Conservation (phyloP, 2,888 invertebrate species). For the Thecocarcelia acutangulata region DNA sequence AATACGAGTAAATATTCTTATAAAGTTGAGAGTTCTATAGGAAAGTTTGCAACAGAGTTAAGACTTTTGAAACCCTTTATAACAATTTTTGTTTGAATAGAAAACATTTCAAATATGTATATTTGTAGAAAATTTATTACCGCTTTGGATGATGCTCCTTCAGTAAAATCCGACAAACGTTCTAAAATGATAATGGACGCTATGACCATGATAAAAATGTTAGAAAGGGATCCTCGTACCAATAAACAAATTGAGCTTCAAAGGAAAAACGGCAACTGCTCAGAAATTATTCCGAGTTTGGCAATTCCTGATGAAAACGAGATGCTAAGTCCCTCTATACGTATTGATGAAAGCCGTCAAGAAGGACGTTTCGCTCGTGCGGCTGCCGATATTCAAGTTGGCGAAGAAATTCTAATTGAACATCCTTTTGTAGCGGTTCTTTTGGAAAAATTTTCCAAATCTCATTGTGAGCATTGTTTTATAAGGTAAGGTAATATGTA, state of each 20-base stretch:
- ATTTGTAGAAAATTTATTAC: constrained; percentile 84
- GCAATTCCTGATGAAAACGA: constrained; percentile 75
- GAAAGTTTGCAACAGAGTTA: too few species aligned
- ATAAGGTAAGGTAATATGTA: constrained; percentile 82
- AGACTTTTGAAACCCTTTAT: too few species aligned
- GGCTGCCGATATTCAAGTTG: constrained; percentile 86
- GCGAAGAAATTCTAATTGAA: constrained; percentile 88
- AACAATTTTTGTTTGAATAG: too few species aligned
- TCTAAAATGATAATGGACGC: constrained; percentile 86
- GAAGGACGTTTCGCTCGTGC: constrained; percentile 90
- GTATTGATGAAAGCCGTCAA: constrained; percentile 84
- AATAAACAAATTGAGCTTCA: constrained; percentile 74
- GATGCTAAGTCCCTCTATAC: constrained; percentile 84
- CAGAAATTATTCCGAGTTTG: constrained; percentile 54
- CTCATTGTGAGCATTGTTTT: constrained; percentile 89
- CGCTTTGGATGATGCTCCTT: constrained; percentile 85
- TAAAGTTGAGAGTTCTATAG: too few species aligned
- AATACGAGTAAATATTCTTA: too few species aligned
- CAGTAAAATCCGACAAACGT: constrained; percentile 84
- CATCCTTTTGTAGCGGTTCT: constrained; percentile 88
- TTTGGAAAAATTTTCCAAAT: constrained; percentile 85
- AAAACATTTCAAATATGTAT: too few species aligned
- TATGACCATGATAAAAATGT: constrained; percentile 87
- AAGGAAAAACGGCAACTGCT: constrained; percentile 71
- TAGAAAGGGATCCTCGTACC: constrained; percentile 84